A percentile compares a stretch with the other conserved stretches of the same genome.
Conservation (phyloP, 1,140 invertebrate genomes). For the Riptortus pedestris region DNA sequence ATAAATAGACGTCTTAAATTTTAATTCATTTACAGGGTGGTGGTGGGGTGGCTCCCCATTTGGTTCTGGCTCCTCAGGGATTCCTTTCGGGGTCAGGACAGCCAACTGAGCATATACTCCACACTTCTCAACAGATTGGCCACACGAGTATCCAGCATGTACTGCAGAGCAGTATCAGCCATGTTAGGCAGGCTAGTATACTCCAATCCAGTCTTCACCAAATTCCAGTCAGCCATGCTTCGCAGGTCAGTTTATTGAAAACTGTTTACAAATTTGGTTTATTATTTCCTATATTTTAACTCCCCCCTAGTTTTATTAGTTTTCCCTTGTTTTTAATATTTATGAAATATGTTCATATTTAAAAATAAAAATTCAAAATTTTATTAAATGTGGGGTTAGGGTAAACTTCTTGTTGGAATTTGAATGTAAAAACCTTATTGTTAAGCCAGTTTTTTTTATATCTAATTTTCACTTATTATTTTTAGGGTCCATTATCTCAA, state of each 20-base stretch:
- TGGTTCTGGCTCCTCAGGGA: constrained; percentile 30
- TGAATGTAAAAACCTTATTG: too few species aligned
- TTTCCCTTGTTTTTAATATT: too few species aligned
- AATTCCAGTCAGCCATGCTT: constrained; percentile 17
- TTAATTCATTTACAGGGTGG: constrained; percentile 31
- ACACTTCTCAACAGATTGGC: constrained; percentile 30
- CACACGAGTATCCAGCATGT: constrained; percentile 28
- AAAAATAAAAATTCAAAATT: too few species aligned
- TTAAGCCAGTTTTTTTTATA: too few species aligned
- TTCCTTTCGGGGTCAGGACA: constrained; percentile 26
- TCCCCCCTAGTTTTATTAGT: too few species aligned
- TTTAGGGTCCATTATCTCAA: too few species aligned
- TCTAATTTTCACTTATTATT: too few species aligned
- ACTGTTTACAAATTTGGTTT: neutral
- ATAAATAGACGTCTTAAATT: too few species aligned
- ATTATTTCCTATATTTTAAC: neutral
- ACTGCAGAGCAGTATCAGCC: constrained; percentile 26
- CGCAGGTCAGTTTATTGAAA: constrained; percentile 13
- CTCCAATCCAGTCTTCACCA: constrained; percentile 24
- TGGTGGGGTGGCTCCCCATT: constrained; percentile 30
- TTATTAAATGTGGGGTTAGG: too few species aligned
- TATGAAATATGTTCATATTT: too few species aligned
- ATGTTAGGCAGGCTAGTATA: constrained; percentile 25
- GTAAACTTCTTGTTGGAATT: too few species aligned
- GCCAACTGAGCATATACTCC: constrained; percentile 30